These are phyloP conservation scores for Amphibalanus amphitrite DNA, from an alignment of 1,140 invertebrate genomes.

Conservation along the genomic window DNA sequence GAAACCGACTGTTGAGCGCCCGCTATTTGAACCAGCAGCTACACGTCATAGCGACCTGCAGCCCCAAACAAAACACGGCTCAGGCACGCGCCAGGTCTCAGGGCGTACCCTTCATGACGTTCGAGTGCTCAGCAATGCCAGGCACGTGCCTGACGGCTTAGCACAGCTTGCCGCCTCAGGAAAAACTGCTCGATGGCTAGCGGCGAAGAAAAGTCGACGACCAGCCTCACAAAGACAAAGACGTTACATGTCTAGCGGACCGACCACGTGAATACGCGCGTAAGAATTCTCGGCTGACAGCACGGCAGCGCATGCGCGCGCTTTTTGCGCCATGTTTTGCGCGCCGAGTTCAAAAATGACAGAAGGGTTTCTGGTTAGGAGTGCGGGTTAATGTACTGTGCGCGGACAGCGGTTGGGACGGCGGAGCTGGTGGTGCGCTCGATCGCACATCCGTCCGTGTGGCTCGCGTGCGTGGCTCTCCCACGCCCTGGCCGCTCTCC, in stretches of 20 bases:
- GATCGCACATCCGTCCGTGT: neutral
- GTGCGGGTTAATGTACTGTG: neutral
- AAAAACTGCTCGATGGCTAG: neutral
- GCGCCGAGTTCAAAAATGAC: neutral
- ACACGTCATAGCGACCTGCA: too few species aligned
- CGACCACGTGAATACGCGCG: neutral
- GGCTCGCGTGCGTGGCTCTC: neutral
- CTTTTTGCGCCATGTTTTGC: neutral
- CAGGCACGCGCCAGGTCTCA: neutral
- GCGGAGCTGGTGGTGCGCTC: neutral
- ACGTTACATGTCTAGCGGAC: neutral
- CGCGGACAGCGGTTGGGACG: too few species aligned
- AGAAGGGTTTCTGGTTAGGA: neutral
- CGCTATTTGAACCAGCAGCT: too few species aligned
- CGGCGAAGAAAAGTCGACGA: neutral
- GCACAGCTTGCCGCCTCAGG: too few species aligned
- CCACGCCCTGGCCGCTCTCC: neutral
- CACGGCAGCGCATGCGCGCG: too few species aligned
- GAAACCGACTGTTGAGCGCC: too few species aligned
- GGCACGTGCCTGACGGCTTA: neutral
- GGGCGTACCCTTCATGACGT: neutral
- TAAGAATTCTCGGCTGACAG: neutral
- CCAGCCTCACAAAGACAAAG: neutral
- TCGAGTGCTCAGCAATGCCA: neutral
- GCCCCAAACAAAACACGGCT: neutral